These are phyloP conservation scores for Hydrocynus forskahlii DNA, from an alignment of 2,797 vertebrate species.

Conservation along the genomic window DNA sequence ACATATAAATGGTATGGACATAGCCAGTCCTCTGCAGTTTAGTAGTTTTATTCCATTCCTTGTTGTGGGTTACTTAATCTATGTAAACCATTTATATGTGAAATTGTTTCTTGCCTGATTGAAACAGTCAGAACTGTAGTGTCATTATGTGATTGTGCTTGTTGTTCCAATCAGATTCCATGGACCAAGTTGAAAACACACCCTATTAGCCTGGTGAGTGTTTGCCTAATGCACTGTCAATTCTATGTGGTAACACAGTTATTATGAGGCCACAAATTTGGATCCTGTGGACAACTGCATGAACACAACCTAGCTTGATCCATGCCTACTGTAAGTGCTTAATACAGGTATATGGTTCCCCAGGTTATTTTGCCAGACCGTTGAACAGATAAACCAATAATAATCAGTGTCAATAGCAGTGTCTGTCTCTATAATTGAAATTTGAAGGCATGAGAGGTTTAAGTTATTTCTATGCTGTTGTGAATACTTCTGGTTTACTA, in stretches of 20 bases:
- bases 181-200: conserved; percentile 99
- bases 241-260: neutral
- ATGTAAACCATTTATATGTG: neutral
- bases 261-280: neutral
- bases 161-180: conserved; percentile 84
- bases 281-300: neutral
- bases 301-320: neutral
- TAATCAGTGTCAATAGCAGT: no score
- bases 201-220: conserved; percentile 92
- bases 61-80: neutral
- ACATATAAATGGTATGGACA: neutral
- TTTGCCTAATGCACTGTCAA: neutral
- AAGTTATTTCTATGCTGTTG: no score
- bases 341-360: neutral
- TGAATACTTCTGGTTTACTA: neutral
- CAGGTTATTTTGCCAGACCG: neutral
- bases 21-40: neutral
- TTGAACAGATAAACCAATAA: no score
- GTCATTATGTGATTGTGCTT: conserved; percentile 1
- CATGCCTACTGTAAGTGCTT: neutral
- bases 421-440: no score
- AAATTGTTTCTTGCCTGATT: neutral
- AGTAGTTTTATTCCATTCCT: neutral
- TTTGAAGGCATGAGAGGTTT: no score
- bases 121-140: neutral